A percentile compares a stretch with the other conserved stretches of the same genome.
phyloP scores from a whole-genome alignment of 2,888 invertebrate species.

The Himalopsyche anomala region DNA sequence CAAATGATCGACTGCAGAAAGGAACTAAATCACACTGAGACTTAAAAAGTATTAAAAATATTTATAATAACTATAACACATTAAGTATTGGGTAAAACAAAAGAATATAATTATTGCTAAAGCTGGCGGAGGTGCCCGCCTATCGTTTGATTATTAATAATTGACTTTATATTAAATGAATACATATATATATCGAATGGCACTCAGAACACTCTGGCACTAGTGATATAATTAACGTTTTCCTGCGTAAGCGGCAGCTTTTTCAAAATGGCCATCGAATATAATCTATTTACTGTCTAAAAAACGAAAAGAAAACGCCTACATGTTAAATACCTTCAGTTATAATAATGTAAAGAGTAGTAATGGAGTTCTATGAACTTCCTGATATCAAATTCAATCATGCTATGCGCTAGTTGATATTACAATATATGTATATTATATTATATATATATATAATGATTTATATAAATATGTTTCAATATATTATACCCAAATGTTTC shows the following conservation, averaged over 20 bases:
- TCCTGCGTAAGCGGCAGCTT: background rate
- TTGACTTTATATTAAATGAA: background rate
- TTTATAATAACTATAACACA: no score
- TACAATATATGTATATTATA: slow-evolving; percentile 33
- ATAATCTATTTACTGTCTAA: slow-evolving; percentile 31
- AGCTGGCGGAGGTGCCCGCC: background rate
- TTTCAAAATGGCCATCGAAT: slow-evolving; percentile 29
- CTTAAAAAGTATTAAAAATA: no score
- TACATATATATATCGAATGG: background rate
- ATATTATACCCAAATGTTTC: slow-evolving; percentile 24
- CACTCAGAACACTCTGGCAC: background rate
- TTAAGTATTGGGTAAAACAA: no score
- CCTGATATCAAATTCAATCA: slow-evolving; percentile 41
- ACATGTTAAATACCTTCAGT: slow-evolving; percentile 19
- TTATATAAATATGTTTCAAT: slow-evolving; percentile 38
- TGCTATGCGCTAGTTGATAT: slow-evolving; percentile 40
- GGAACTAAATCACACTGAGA: no score
- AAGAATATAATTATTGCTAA: no score
- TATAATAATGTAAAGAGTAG: slow-evolving; percentile 41
- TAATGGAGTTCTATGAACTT: slow-evolving; percentile 43
- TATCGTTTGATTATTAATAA: background rate
- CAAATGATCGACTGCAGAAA: background rate
- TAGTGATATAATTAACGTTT: background rate
- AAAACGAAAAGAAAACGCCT: slow-evolving; percentile 14
- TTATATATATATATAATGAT: slow-evolving; percentile 20